Base-by-base conservation (phyloP, 2,888 invertebrate species). In the Uloborus plumipes region DNA sequence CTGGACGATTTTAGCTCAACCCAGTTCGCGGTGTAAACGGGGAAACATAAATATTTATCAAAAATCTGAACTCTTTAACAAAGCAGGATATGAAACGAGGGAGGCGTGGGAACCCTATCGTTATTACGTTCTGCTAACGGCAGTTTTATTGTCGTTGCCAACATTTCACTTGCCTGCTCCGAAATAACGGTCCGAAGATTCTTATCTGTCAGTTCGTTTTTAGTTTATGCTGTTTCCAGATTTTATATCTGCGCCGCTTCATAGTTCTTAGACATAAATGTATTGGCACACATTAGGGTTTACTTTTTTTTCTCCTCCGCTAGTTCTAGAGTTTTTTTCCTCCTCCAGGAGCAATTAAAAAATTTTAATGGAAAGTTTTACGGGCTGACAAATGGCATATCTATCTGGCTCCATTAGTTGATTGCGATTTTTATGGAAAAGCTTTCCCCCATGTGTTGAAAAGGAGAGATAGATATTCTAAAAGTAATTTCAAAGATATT, bases 11-110 rank as follows among this genome's bases (percentile, higher is more conserved):
- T 69, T 55, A 55, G 59, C 39, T 15, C 47, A 49, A 13, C 11
- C 59, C 71, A 61, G 71, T 71, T 59, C n/a, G 39, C 39, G 39
- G 9, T n/a, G 39, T 39, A 39, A 39, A 39, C 39, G 39, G 16
- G 18, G 61, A 61, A 71, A 59, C 51, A 72, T 72, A 72, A 72
- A 72, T 72, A 72, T 72, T 72, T 72, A 72, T 72, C 50, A 50
- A 72, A 72, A 72, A 58, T 72, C 61, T 26, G 49, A n/a, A 50
- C 62, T 51, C n/a, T 72, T 61, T 49, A 72, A 72, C 47, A 11
- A 49, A 61, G 15, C 59, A 22, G 20, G 58, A 39, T 39, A 39
- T 39, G 47, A 47, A 16, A 31, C 31, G 13, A 14, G 50, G 26
- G 16, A 50, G 47, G 15, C 22, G n/a, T 31, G 13, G 61, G 11